A percentile compares a stretch with the other conserved stretches of the same genome.
Conservation (phyloP, 2,113 vertebrate genomes). For the Chrysochloris asiatica region DNA sequence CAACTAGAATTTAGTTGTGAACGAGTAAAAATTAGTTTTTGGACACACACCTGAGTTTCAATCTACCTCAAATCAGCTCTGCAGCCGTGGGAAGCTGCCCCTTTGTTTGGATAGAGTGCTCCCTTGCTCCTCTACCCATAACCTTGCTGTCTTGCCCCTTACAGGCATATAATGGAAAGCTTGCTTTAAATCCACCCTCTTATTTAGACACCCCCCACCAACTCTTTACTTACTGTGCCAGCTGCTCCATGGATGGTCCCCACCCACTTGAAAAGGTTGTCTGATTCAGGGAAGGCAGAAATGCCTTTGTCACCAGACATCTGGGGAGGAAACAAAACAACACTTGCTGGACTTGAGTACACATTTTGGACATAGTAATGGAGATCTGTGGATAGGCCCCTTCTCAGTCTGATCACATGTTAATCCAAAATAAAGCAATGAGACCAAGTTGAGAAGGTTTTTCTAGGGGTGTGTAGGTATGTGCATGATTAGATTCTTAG, state of each 20-base stretch:
- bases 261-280: slow-evolving; percentile 97
- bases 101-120: background rate
- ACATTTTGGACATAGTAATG: background rate
- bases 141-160: background rate
- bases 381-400: background rate
- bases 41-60: background rate
- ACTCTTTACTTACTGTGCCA: slow-evolving; percentile 82
- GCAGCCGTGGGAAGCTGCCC: background rate
- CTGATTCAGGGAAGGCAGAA: slow-evolving; percentile 96
- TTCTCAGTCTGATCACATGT: background rate
- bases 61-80: background rate
- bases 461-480: too few relatives aligned
- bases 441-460: background rate
- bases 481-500: background rate
- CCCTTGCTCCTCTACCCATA: background rate
- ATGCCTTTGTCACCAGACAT: slow-evolving; percentile 96
- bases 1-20: background rate
- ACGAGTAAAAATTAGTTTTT: background rate
- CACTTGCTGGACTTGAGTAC: background rate
- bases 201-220: background rate
- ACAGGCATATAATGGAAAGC: background rate
- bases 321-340: slow-evolving; percentile 79
- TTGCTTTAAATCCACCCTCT: background rate
- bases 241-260: slow-evolving; percentile 89
- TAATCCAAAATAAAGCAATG: background rate